These are phyloP conservation scores for Chitala chitala DNA, from an alignment of 2,113 vertebrate species.

Conservation along the genomic window DNA sequence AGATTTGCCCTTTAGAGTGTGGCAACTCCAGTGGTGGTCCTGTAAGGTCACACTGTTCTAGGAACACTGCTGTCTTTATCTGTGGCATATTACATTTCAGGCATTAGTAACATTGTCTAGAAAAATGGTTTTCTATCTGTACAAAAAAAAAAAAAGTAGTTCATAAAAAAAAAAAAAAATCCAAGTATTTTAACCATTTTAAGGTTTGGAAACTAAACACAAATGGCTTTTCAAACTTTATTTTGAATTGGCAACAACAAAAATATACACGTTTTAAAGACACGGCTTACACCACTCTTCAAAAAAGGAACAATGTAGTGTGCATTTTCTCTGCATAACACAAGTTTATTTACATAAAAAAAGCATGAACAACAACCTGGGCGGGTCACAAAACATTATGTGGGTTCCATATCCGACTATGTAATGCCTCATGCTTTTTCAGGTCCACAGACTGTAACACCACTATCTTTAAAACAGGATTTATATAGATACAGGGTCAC, in stretches of 20 bases:
- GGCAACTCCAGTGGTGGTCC: too few relatives aligned
- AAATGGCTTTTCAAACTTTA: neutral
- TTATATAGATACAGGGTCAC: neutral
- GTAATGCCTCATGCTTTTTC: conserved; percentile 20
- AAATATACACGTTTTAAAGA: conserved; percentile 26
- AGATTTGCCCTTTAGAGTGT: too few relatives aligned
- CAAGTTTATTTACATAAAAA: conserved; percentile 25
- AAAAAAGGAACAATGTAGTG: conserved; percentile 23
- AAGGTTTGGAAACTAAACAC: neutral
- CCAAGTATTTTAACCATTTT: neutral
- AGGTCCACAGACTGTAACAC: neutral
- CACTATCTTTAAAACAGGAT: neutral
- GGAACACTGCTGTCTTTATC: too few relatives aligned
- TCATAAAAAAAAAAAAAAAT: neutral
- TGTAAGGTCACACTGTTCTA: too few relatives aligned
- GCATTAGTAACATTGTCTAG: too few relatives aligned
- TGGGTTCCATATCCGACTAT: neutral
- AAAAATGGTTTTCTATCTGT: too few relatives aligned
- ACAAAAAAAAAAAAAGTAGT: too few relatives aligned
- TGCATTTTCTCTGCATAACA: conserved; percentile 20
- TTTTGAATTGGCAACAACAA: conserved; percentile 31
- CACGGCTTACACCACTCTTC: conserved; percentile 1
- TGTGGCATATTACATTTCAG: too few relatives aligned
- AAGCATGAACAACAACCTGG: neutral
- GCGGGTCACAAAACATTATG: neutral